Conservation (phyloP, 2,888 invertebrate genomes). For the Lithophane ornitopus region DNA sequence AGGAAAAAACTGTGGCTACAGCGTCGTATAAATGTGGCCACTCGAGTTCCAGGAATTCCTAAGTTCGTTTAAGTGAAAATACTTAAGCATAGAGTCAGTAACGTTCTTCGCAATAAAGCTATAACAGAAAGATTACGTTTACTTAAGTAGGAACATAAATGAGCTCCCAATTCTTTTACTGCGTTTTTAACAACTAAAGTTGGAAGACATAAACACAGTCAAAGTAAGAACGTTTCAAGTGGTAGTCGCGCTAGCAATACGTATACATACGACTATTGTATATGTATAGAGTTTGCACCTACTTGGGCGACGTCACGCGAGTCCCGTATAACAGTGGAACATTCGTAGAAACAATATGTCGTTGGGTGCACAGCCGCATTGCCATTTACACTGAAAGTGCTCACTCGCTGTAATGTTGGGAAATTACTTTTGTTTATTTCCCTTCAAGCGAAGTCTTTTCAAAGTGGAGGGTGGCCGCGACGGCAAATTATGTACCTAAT, state of each 20-base stretch:
- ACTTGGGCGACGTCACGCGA: constrained; percentile 76
- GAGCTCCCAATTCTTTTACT: constrained; percentile 47
- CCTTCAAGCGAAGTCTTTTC: constrained; percentile 70
- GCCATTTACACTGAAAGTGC: constrained; percentile 77
- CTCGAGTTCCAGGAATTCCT: constrained; percentile 47
- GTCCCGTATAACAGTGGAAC: constrained; percentile 73
- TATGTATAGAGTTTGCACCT: constrained; percentile 65
- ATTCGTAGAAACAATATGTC: constrained; percentile 79
- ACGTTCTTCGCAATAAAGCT: constrained; percentile 29
- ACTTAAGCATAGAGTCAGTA: constrained; percentile 43
- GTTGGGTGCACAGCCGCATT: constrained; percentile 72
- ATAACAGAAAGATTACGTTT: constrained; percentile 27
- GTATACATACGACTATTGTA: constrained; percentile 54
- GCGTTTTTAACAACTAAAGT: constrained; percentile 49
- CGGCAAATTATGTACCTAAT: constrained; percentile 63
- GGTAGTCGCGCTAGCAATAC: constrained; percentile 22
- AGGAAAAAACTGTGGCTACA: constrained; percentile 48
- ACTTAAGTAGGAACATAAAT: constrained; percentile 49
- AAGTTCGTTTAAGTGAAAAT: constrained; percentile 47
- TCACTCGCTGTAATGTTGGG: constrained; percentile 73
- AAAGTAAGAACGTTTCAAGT: constrained; percentile 51
- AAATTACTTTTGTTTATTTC: constrained; percentile 76
- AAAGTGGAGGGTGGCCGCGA: constrained; percentile 57
- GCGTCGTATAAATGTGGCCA: constrained; percentile 55
- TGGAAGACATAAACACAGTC: constrained; percentile 38